phyloP scores from a whole-genome alignment of 2,797 vertebrate species.

The Sylvilagus floridanus region DNA sequence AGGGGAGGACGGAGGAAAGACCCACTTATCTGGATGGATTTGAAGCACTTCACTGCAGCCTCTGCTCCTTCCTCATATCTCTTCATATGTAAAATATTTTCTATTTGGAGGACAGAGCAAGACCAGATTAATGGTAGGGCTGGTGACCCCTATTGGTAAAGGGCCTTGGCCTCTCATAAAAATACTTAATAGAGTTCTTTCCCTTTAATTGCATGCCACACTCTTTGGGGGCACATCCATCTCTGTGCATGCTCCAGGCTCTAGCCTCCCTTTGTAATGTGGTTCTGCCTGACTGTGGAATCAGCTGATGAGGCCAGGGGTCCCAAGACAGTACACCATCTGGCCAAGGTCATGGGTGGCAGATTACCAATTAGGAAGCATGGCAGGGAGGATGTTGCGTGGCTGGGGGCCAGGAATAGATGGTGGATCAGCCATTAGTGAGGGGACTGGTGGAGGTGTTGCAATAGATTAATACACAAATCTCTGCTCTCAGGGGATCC shows the following conservation, averaged over 20 bases:
- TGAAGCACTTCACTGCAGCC: conserved; percentile 29
- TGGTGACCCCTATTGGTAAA: conserved; percentile 72
- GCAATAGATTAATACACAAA: conserved; percentile 72
- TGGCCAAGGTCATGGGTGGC: conserved; percentile 81
- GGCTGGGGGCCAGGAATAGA: conserved; percentile 80
- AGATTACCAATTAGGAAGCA: conserved; percentile 85
- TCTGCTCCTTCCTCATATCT: background rate
- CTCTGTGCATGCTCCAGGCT: conserved; percentile 70
- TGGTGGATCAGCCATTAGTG: conserved; percentile 73
- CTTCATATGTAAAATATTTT: conserved; percentile 79
- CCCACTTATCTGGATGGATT: background rate
- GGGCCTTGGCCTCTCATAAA: conserved; percentile 73
- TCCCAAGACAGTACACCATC: conserved; percentile 82
- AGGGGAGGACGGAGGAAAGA: background rate
- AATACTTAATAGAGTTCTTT: conserved; percentile 82
- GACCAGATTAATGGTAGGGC: conserved; percentile 65
- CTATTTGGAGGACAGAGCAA: conserved; percentile 70
- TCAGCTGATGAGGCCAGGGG: conserved; percentile 81
- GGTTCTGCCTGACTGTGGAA: conserved; percentile 79
- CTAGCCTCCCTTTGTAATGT: conserved; percentile 72
- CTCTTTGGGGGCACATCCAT: conserved; percentile 74
- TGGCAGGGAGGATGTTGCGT: conserved; percentile 77
- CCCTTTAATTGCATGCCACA: conserved; percentile 82
- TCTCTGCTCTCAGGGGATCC: conserved; percentile 72
- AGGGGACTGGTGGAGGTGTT: conserved; percentile 76